Base-by-base conservation (phyloP, 2,113 vertebrate genomes). In the Panthera uncia region DNA sequence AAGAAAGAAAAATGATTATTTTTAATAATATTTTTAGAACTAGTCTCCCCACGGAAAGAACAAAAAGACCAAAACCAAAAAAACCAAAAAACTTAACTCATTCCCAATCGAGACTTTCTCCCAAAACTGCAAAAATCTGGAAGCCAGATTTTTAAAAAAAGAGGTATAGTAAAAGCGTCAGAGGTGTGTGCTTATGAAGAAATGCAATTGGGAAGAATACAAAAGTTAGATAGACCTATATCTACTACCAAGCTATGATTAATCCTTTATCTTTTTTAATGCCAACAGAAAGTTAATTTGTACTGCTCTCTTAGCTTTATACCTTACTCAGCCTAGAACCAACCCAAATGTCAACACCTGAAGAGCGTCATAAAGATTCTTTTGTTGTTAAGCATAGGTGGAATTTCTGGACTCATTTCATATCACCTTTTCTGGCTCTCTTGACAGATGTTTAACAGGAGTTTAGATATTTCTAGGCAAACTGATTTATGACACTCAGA, bases 321-420 rank as follows among this genome's bases (percentile, higher is more conserved):
- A 45, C 66, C 21, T 7, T 31, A 36, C 71, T 85, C 15, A 93
- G 91, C 50, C 89, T 88, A 81, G 65, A 94, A 95, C 68, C 73
- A 80, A 81, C 10, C 21, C 65, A 90, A 65, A 74, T 76, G 50
- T 90, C 86, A 96, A 90, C 81, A 88, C 45, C 48, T 21, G 25
- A 87, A 80, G 50, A 88, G 80, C 2, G 8, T 82, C 88, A 81
- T 82, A 80, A 97, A 91, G 95, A 95, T 85, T 90, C 85, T 96
- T 95, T 86, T 63, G 52, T 92, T 87, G 89, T 87, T 63, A 96
- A 89, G 79, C 90, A 95, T 85, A 92, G 80, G 29, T 97, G 85
- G 52, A 92, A 93, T 96, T 98, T 97, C 80, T 97, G 52, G 97
- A 87, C 61, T 95, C 33, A 87, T 79, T 96, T 95, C 88, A 36